Evolutionary conservation across 2,797 vertebrate genomes (phyloP).

Genomic region (Nothura maculosa): DNA sequence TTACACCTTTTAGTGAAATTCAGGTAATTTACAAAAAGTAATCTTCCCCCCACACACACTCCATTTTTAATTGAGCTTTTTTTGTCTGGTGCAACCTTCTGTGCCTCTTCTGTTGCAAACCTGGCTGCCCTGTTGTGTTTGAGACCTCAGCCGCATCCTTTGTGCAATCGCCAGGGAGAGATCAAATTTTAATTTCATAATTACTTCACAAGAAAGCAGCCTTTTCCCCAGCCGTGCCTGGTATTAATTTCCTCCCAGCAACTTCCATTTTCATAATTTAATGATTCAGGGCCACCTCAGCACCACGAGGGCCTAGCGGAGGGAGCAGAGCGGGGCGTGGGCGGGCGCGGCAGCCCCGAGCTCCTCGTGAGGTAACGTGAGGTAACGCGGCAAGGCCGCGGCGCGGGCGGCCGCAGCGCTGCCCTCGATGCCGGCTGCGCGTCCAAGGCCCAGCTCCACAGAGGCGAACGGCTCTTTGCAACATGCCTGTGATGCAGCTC

Average conservation of each 20-base stretch:
- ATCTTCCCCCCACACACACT: accelerated
- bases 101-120: neutral
- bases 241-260: slow-evolving; percentile 77
- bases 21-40: slow-evolving; percentile 60
- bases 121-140: slow-evolving; percentile 25
- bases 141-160: slow-evolving; percentile 41
- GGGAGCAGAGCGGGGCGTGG: neutral
- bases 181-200: slow-evolving; percentile 81
- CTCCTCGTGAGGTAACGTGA: accelerated
- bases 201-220: slow-evolving; percentile 79
- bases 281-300: slow-evolving; percentile 67
- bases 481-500: slow-evolving; percentile 79
- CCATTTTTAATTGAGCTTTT: slow-evolving; percentile 14
- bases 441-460: neutral
- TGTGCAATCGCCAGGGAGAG: slow-evolving; percentile 68
- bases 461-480: slow-evolving; percentile 76
- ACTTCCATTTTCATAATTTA: slow-evolving; percentile 78
- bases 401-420: neutral
- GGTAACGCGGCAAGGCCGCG: accelerated
- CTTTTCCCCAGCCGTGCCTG: slow-evolving; percentile 71
- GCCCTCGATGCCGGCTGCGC: neutral
- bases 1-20: slow-evolving; percentile 67
- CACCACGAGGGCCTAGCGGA: slow-evolving; percentile 27
- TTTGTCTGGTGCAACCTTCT: slow-evolving; percentile 47
- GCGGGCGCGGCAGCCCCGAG: neutral